Evolutionary conservation across 2,888 invertebrate species (phyloP), one percentile per base, ranked within the genome.

Genomic region (Trichogramma evanescens): DNA sequence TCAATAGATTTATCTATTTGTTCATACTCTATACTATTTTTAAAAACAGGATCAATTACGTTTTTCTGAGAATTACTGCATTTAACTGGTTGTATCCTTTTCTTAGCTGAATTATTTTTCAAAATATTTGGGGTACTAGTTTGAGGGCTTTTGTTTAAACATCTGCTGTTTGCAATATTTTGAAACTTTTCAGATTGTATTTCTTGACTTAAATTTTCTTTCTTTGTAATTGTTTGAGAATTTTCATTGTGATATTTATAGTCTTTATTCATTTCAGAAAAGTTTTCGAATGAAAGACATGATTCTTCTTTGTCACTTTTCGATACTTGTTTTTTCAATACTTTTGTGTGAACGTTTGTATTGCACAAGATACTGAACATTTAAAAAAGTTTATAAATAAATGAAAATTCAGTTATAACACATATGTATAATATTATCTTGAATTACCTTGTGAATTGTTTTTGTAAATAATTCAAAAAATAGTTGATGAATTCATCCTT

Each of bases 391-490:
- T 10, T 38, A 43, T 42, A 39, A 39, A 40, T 50, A 50, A 50
- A 26, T 1, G 8, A 38, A 50, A 26, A 26, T 26, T 50, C 39
- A 8, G 7, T 50, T 8, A 38, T 39, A 6, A 49, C 48, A 8
- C 50, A n/a, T 61, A 39, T 58, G 13, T 53, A n/a, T 40, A 43
- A 49, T n/a, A 44, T 56, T 42, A 13, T 38, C 39, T 7, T 44
- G 10, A 50, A 61, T 8, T 67, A 72, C 72, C 72, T 67, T 62
- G 62, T 64, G 53, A 71, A 69, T 59, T 72, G 70, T 55, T 68
- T 66, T 50, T 67, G 62, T 10, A 73, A 61, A 61, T 68, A 69
- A 66, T 70, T 66, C 52, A 72, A 64, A 65, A 72, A 72, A 61
- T 68, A 69, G 1, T 64, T 62, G 39, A 69, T 61, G 59, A 72